Percentiles rank a stretch among this genome's conserved stretches.
These are phyloP conservation scores for Phymatocera aterrima DNA, from an alignment of 2,888 invertebrate genomes.

Conservation along the genomic window DNA sequence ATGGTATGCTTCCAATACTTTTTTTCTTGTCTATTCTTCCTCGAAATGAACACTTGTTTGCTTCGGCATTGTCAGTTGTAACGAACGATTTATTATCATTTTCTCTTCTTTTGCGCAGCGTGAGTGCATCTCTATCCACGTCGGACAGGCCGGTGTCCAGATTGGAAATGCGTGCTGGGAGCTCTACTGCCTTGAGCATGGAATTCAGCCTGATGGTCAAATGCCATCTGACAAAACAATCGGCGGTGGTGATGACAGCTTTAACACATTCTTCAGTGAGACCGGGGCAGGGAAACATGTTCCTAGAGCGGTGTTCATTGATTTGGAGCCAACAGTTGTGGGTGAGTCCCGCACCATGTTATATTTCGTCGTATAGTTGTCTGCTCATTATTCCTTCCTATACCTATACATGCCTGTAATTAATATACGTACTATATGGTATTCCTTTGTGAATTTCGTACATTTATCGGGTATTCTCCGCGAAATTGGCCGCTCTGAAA, in stretches of 20 bases:
- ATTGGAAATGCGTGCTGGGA: slow-evolving; percentile 95
- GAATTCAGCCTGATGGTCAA: slow-evolving; percentile 95
- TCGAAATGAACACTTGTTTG: background rate
- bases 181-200: slow-evolving; percentile 91
- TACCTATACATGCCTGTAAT: background rate
- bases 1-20: background rate
- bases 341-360: slow-evolving; percentile 73
- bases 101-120: slow-evolving; percentile 77
- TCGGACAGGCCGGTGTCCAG: slow-evolving; percentile 91
- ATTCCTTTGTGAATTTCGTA: no score
- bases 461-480: no score
- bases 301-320: slow-evolving; percentile 95
- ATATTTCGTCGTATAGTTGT: background rate
- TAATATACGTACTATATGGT: no score
- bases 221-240: slow-evolving; percentile 96
- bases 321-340: slow-evolving; percentile 97
- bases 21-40: background rate
- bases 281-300: slow-evolving; percentile 98
- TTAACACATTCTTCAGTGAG: slow-evolving; percentile 96
- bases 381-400: background rate
- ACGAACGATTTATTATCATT: background rate
- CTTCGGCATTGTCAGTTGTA: no score
- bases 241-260: slow-evolving; percentile 94
- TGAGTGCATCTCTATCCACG: slow-evolving; percentile 88
- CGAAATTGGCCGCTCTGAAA: no score